Percentiles rank a stretch among this genome's conserved stretches.
Conservation (phyloP, 2,113 vertebrate species). For the Scomber scombrus region DNA sequence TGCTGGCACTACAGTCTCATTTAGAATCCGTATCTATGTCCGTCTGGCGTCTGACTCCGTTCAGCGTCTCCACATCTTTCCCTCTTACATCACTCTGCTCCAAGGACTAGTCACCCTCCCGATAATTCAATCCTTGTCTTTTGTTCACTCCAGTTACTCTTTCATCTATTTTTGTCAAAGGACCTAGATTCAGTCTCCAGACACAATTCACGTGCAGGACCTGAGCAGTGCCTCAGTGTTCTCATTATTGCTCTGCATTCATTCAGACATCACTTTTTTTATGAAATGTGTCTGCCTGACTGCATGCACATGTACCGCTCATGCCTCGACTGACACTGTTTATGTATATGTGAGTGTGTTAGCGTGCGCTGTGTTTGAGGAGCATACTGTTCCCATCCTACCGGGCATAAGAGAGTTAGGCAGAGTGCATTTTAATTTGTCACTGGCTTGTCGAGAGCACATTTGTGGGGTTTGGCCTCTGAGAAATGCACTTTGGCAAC, state of each 20-base stretch:
- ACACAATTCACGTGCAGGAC: background rate
- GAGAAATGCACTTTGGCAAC: slow-evolving; percentile 42
- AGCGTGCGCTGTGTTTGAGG: slow-evolving; percentile 4
- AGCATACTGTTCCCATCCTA: slow-evolving; percentile 31
- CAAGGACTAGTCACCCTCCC: slow-evolving; percentile 9
- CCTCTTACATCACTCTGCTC: slow-evolving; percentile 13
- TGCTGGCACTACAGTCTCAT: slow-evolving; percentile 33
- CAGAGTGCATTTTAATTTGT: slow-evolving; percentile 26
- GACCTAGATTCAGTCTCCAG: slow-evolving; percentile 12
- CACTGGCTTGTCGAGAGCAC: slow-evolving; percentile 3
- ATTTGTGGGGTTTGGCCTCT: slow-evolving; percentile 21
- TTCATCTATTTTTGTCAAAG: slow-evolving; percentile 36
- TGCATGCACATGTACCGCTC: background rate
- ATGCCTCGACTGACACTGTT: background rate
- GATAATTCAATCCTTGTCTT: background rate
- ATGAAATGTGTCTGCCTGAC: background rate
- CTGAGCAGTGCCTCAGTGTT: slow-evolving; percentile 4
- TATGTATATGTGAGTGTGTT: background rate
- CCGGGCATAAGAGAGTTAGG: background rate
- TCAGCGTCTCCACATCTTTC: slow-evolving; percentile 6
- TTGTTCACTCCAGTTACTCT: background rate
- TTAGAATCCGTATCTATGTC: slow-evolving; percentile 39
- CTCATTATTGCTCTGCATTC: slow-evolving; percentile 9
- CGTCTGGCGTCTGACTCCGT: slow-evolving; percentile 40
- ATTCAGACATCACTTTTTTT: background rate